Evolutionary conservation across 2,888 invertebrate genomes (phyloP).

Genomic region (Ormyrus rosae): DNA sequence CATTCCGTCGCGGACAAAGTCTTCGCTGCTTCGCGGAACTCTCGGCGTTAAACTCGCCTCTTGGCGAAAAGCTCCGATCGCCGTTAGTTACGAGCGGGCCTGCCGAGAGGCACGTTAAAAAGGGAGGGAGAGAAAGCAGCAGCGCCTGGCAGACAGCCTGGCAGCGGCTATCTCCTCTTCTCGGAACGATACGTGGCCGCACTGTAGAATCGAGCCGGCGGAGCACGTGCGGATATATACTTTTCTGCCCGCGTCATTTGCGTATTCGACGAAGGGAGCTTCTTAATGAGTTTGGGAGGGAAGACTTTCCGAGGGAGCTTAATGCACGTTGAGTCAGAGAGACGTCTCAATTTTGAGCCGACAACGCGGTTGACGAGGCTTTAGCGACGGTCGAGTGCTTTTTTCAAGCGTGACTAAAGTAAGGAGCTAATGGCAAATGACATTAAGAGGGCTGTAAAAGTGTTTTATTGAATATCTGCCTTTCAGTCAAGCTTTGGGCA

Average conservation of each 20-base stretch:
- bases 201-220: slow-evolving; percentile 17
- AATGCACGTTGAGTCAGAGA: background rate
- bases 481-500: background rate
- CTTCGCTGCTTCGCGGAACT: slow-evolving; percentile 9
- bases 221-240: background rate
- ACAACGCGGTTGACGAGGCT: background rate
- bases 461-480: background rate
- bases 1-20: no score
- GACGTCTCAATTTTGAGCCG: background rate
- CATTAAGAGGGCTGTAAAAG: background rate
- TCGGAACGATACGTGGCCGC: slow-evolving; percentile 59
- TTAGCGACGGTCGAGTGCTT: background rate
- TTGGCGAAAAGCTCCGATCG: slow-evolving; percentile 4
- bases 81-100: background rate
- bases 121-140: slow-evolving; percentile 44
- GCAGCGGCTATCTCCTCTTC: slow-evolving; percentile 68
- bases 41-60: slow-evolving; percentile 12
- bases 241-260: slow-evolving; percentile 27
- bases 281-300: slow-evolving; percentile 16
- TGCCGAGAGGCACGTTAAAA: slow-evolving; percentile 33
- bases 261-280: slow-evolving; percentile 28
- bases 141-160: slow-evolving; percentile 70
- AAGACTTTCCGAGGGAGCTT: background rate
- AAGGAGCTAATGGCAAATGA: no score
- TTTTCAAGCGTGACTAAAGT: slow-evolving; percentile 1